Conservation (phyloP, 2,797 vertebrate species). For the Pipistrellus pygmaeus region DNA sequence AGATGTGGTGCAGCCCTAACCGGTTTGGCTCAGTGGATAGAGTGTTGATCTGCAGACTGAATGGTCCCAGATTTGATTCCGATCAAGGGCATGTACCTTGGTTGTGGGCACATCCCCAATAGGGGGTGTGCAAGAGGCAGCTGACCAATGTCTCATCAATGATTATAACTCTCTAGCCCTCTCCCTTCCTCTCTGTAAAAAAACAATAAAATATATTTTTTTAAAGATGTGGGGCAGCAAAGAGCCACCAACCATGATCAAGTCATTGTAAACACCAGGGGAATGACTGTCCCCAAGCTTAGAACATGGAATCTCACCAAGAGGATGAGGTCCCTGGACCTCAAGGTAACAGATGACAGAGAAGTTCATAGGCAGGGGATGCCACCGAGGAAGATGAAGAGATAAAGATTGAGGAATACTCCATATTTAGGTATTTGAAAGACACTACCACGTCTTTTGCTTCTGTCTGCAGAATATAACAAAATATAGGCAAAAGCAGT, state of each 20-base stretch:
- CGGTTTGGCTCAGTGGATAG: no score
- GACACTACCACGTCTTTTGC: background rate
- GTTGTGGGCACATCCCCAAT: no score
- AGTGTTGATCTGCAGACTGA: no score
- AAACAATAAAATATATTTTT: no score
- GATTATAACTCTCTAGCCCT: no score
- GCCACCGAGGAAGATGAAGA: background rate
- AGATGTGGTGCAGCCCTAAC: no score
- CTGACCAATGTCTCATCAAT: no score
- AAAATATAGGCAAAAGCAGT: background rate
- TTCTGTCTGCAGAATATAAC: background rate
- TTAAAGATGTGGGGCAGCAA: background rate
- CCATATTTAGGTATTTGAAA: background rate
- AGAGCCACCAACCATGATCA: background rate
- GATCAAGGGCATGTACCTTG: no score
- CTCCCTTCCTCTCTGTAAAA: no score
- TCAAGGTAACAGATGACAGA: no score
- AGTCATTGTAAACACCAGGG: background rate
- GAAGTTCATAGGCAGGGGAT: background rate
- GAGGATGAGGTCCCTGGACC: background rate
- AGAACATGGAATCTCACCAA: background rate
- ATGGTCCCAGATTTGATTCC: no score
- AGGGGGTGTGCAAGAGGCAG: no score
- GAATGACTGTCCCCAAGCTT: background rate
- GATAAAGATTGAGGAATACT: background rate